Evolutionary conservation across 35 echinoderm and acorn worm genomes (phyloP).

Genomic region (Acanthaster planci): DNA sequence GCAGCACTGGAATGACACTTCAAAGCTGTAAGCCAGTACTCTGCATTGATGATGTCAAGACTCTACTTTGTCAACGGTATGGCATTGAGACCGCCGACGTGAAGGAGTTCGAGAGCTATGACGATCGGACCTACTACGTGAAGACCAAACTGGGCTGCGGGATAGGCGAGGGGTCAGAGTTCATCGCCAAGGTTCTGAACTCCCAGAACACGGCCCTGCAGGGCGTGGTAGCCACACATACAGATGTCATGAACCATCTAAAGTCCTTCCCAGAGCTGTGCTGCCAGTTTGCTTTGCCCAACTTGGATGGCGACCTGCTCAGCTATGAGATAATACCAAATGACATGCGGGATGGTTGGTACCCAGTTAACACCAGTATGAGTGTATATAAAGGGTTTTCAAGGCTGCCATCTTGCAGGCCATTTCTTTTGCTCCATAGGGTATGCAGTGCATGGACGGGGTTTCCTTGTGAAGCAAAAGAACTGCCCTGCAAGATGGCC

Average conservation of each 20-base stretch:
- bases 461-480: no score
- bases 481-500: no score
- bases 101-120: slow-evolving; percentile 12
- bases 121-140: slow-evolving; percentile 25
- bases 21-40: not conserved
- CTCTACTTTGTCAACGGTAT: not conserved
- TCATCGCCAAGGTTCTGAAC: slow-evolving; percentile 1
- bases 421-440: no score
- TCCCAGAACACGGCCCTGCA: not conserved
- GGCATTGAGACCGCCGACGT: not conserved
- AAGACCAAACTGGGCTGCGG: not conserved
- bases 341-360: slow-evolving; percentile 9
- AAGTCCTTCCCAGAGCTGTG: not conserved
- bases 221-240: not conserved
- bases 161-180: not conserved
- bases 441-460: no score
- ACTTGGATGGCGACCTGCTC: not conserved
- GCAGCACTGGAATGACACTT: no score
- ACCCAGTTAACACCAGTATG: no score
- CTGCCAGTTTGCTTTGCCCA: slow-evolving; percentile 13
- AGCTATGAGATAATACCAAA: slow-evolving; percentile 4
- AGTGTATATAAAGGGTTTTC: no score
- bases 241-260: not conserved
- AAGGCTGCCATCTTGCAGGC: no score
- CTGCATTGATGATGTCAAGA: not conserved